Conservation (phyloP, 2,888 invertebrate genomes). For the Falcaria lacertinaria region DNA sequence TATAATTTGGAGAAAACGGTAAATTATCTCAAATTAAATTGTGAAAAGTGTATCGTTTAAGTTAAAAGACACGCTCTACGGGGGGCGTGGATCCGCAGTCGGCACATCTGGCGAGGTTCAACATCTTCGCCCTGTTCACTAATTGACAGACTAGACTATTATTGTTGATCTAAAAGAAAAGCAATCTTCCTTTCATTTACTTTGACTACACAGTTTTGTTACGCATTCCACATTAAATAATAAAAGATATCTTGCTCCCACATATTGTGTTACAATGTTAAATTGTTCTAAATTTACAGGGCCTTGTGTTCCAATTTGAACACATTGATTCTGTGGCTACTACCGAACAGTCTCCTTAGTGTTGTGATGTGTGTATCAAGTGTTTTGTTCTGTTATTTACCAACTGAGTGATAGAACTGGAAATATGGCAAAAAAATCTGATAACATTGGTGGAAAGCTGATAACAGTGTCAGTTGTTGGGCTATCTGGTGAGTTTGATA, state of each 20-base stretch:
- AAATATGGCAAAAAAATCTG: slow-evolving; percentile 88
- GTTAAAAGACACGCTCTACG: slow-evolving; percentile 11
- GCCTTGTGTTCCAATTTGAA: slow-evolving; percentile 16
- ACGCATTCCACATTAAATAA: not conserved
- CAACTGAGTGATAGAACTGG: slow-evolving; percentile 39
- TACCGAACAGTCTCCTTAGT: slow-evolving; percentile 32
- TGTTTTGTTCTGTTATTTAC: slow-evolving; percentile 41
- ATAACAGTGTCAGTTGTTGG: slow-evolving; percentile 95
- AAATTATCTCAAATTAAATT: not conserved
- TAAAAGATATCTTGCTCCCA: not conserved
- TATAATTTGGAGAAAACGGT: slow-evolving; percentile 19
- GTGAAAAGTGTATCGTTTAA: slow-evolving; percentile 9
- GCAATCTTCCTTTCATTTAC: not conserved
- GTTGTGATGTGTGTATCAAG: slow-evolving; percentile 66
- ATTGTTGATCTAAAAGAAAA: not conserved
- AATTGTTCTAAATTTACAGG: not conserved
- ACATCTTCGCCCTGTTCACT: slow-evolving; percentile 41
- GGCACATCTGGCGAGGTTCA: slow-evolving; percentile 56
- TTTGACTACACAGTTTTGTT: not conserved
- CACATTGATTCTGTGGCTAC: slow-evolving; percentile 27
- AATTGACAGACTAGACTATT: slow-evolving; percentile 27
- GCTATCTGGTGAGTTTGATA: slow-evolving; percentile 82
- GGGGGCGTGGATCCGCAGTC: slow-evolving; percentile 44
- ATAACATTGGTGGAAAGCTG: slow-evolving; percentile 82
- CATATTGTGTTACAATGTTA: not conserved